phyloP scores from a whole-genome alignment of 1,140 invertebrate species.

The Formica exsecta region DNA sequence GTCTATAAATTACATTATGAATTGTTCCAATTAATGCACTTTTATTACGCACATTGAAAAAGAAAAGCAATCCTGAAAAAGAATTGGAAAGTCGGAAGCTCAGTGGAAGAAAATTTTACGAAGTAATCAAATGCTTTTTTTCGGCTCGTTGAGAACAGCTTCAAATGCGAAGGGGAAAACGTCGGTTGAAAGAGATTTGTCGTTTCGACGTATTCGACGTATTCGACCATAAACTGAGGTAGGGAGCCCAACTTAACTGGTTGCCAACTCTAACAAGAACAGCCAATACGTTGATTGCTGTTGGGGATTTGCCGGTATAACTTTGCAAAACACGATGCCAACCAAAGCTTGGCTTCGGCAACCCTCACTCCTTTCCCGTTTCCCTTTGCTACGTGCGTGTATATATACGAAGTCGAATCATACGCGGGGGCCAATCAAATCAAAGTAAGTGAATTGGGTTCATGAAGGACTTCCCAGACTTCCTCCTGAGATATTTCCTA shows the following conservation, averaged over 20 bases:
- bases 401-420: constrained; percentile 74
- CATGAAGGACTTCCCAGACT: constrained; percentile 67
- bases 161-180: constrained; percentile 51
- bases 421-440: constrained; percentile 84
- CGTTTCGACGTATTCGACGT: constrained; percentile 64
- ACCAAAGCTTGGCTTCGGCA: constrained; percentile 64
- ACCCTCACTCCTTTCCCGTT: constrained; percentile 32
- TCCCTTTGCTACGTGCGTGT: constrained; percentile 15
- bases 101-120: constrained; percentile 23
- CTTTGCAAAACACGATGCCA: constrained; percentile 79
- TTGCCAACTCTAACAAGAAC: constrained; percentile 83
- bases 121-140: constrained; percentile 40
- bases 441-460: constrained; percentile 85
- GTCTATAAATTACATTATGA: neutral
- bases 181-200: constrained; percentile 60
- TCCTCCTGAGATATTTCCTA: constrained; percentile 64
- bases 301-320: constrained; percentile 74
- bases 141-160: constrained; percentile 57
- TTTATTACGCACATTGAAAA: neutral
- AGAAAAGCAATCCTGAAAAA: neutral
- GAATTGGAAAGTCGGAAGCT: neutral
- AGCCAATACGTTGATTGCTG: constrained; percentile 83
- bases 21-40: neutral
- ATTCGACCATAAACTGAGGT: constrained; percentile 73
- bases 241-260: constrained; percentile 55